Conservation (phyloP, 2,113 vertebrate genomes). For the Bubo blakistoni region DNA sequence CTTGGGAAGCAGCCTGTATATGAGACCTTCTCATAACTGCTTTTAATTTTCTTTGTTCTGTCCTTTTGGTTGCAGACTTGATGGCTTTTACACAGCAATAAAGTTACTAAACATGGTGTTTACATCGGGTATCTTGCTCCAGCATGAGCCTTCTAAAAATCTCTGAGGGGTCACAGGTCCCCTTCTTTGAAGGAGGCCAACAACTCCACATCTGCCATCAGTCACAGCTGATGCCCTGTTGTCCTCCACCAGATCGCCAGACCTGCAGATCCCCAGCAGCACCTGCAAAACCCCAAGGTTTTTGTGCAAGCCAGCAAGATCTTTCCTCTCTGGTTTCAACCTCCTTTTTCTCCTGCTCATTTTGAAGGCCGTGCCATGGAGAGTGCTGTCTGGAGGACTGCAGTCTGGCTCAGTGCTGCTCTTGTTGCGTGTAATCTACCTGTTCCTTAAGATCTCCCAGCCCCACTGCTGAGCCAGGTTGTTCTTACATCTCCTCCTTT, state of each 20-base stretch:
- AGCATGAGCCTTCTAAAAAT: background rate
- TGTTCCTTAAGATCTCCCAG: background rate
- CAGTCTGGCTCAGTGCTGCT: background rate
- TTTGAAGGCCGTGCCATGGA: background rate
- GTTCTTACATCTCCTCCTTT: background rate
- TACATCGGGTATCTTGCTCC: background rate
- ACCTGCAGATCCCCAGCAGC: background rate
- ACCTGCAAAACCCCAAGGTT: background rate
- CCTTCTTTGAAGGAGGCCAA: background rate
- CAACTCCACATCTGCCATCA: background rate
- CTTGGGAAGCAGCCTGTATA: background rate
- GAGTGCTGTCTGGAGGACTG: background rate
- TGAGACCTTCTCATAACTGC: background rate
- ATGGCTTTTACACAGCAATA: background rate
- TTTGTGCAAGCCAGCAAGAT: background rate
- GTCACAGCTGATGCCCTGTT: accelerated
- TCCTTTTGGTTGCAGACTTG: background rate
- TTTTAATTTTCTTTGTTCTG: background rate
- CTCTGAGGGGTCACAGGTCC: accelerated
- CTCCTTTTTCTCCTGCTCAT: background rate
- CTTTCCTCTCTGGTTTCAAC: background rate
- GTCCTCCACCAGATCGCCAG: background rate
- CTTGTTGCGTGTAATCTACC: background rate
- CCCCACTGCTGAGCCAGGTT: background rate
- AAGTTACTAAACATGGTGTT: background rate